These are phyloP conservation scores for Sorex araneus DNA, from an alignment of 2,113 vertebrate genomes.

Conservation along the genomic window DNA sequence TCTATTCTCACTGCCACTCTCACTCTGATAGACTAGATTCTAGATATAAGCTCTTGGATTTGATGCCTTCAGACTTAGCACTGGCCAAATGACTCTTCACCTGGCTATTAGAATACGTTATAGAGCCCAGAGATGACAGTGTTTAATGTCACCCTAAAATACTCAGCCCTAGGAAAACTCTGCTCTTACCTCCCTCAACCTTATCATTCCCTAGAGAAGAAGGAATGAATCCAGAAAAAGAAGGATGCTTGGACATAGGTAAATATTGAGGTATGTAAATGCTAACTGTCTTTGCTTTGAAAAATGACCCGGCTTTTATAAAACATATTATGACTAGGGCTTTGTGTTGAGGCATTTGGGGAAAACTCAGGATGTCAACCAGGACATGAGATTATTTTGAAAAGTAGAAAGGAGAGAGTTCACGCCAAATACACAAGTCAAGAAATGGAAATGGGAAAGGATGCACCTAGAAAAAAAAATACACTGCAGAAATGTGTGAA, in stretches of 20 bases:
- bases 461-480: background rate
- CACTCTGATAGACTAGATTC: rapidly evolving
- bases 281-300: background rate
- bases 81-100: rapidly evolving
- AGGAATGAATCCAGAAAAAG: background rate
- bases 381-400: background rate
- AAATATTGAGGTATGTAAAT: background rate
- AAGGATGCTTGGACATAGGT: background rate
- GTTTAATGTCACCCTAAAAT: background rate
- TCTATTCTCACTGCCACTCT: too few relatives aligned
- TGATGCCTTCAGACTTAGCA: background rate
- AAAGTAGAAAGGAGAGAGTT: background rate
- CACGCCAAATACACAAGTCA: background rate
- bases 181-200: background rate
- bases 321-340: too few relatives aligned
- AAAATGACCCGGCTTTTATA: too few relatives aligned
- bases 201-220: background rate
- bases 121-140: background rate
- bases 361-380: background rate
- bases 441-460: background rate
- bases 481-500: background rate
- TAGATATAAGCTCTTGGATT: too few relatives aligned
- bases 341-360: background rate
- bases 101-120: background rate
- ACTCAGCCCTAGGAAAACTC: background rate